A percentile compares a stretch with the other conserved stretches of the same genome.
phyloP scores from a whole-genome alignment of 2,797 vertebrate species.

The Notolabrus celidotus region DNA sequence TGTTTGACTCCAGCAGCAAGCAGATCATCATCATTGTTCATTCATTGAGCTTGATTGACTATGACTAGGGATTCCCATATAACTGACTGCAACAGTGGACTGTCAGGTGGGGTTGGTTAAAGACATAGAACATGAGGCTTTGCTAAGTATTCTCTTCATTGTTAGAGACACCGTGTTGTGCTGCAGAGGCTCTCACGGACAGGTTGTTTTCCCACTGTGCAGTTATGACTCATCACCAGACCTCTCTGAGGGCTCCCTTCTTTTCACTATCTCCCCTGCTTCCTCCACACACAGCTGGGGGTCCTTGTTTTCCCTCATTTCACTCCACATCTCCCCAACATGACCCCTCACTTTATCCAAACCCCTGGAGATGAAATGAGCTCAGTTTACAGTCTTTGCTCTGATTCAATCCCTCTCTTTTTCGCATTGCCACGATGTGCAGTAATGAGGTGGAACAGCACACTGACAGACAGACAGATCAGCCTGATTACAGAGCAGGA shows the following conservation, averaged over 20 bases:
- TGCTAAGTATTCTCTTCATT: neutral
- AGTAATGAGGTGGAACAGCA: constrained; percentile 32
- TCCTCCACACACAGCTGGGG: constrained; percentile 2
- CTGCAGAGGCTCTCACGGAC: constrained; percentile 60
- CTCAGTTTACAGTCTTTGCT: constrained; percentile 16
- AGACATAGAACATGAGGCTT: neutral
- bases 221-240: constrained; percentile 70
- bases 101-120: neutral
- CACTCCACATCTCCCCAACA: neutral
- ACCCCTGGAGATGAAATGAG: constrained; percentile 20
- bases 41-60: neutral
- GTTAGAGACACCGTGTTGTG: constrained; percentile 30
- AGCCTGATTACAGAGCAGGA: constrained; percentile 3
- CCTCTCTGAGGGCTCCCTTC: constrained; percentile 38
- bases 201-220: constrained; percentile 50
- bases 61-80: neutral
- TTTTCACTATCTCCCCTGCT: constrained; percentile 14
- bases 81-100: neutral
- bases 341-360: constrained; percentile 5
- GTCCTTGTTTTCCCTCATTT: constrained; percentile 26
- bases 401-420: constrained; percentile 2
- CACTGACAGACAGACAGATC: constrained; percentile 20
- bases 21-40: too few species aligned
- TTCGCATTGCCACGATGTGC: constrained; percentile 11
- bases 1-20: too few species aligned